Evolutionary conservation across 1,140 invertebrate species (phyloP).

Genomic region (Pinna nobilis): DNA sequence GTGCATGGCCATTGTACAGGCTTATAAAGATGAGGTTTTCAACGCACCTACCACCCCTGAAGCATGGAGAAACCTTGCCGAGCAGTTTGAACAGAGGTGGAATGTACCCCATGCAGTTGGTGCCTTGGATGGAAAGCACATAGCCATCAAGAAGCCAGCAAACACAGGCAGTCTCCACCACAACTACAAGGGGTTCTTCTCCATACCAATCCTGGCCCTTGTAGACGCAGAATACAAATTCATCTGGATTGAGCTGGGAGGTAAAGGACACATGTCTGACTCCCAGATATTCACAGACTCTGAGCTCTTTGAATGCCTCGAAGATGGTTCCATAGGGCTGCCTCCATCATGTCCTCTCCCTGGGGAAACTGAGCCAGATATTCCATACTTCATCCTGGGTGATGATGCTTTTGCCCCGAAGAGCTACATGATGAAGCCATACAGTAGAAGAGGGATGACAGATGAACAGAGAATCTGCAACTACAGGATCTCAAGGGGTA

Average conservation of each 20-base stretch:
- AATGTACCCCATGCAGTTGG: slow-evolving; percentile 37
- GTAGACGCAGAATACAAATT: slow-evolving; percentile 39
- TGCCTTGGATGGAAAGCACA: slow-evolving; percentile 38
- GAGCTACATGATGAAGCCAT: slow-evolving; percentile 74
- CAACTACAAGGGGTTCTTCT: slow-evolving; percentile 34
- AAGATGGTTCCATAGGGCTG: not conserved
- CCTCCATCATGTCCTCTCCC: slow-evolving; percentile 59
- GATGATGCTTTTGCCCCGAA: slow-evolving; percentile 47
- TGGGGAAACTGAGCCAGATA: slow-evolving; percentile 53
- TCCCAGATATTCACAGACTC: not conserved
- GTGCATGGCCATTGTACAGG: not conserved
- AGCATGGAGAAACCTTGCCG: slow-evolving; percentile 14
- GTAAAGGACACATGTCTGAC: not conserved
- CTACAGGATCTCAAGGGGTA: slow-evolving; percentile 70
- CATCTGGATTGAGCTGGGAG: slow-evolving; percentile 22
- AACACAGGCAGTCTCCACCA: slow-evolving; percentile 16
- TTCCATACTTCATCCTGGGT: slow-evolving; percentile 24
- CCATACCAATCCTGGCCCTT: not conserved
- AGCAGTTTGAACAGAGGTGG: slow-evolving; percentile 29
- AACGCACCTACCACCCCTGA: slow-evolving; percentile 15
- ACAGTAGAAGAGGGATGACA: slow-evolving; percentile 55
- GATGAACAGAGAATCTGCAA: slow-evolving; percentile 62
- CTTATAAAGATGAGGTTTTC: slow-evolving; percentile 18
- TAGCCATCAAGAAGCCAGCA: slow-evolving; percentile 17
- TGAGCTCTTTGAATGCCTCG: not conserved